A percentile compares a stretch with the other conserved stretches of the same genome.
Conservation (phyloP, 2,797 vertebrate genomes). For the Crenichthys baileyi region DNA sequence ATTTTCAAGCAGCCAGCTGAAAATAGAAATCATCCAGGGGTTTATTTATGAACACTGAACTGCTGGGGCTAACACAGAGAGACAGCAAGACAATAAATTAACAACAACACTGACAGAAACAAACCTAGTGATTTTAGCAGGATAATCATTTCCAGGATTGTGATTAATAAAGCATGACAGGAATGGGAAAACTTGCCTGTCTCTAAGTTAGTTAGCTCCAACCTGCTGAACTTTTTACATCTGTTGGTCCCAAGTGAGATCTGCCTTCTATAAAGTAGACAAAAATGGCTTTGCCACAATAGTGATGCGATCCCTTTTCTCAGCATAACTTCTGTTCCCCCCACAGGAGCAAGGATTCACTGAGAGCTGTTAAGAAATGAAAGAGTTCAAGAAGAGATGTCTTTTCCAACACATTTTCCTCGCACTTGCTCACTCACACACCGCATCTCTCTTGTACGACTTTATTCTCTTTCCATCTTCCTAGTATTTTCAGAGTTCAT, state of each 20-base stretch:
- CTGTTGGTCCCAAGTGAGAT: slow-evolving; percentile 42
- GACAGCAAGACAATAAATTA: slow-evolving; percentile 44
- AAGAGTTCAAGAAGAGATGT: slow-evolving; percentile 48
- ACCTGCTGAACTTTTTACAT: slow-evolving; percentile 68
- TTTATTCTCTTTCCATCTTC: slow-evolving; percentile 25
- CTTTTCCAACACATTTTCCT: slow-evolving; percentile 20
- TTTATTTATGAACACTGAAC: slow-evolving; percentile 66
- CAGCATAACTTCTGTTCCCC: slow-evolving; percentile 53
- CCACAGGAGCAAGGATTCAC: slow-evolving; percentile 31
- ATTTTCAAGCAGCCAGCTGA: slow-evolving; percentile 33
- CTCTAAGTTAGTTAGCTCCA: slow-evolving; percentile 35
- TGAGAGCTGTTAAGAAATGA: slow-evolving; percentile 39
- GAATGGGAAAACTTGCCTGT: slow-evolving; percentile 34
- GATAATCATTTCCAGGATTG: slow-evolving; percentile 21
- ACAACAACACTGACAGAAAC: slow-evolving; percentile 42
- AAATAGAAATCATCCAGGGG: slow-evolving; percentile 66
- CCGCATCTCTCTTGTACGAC: not conserved
- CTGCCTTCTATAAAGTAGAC: slow-evolving; percentile 49
- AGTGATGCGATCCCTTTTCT: slow-evolving; percentile 53
- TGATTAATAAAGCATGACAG: slow-evolving; percentile 38
- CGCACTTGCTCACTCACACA: not conserved
- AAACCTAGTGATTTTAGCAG: slow-evolving; percentile 22
- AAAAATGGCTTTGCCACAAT: slow-evolving; percentile 39
- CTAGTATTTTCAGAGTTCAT: slow-evolving; percentile 55
- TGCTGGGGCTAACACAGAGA: slow-evolving; percentile 33